Conservation (phyloP, 2,888 invertebrate genomes). For the Rutpela maculata region DNA sequence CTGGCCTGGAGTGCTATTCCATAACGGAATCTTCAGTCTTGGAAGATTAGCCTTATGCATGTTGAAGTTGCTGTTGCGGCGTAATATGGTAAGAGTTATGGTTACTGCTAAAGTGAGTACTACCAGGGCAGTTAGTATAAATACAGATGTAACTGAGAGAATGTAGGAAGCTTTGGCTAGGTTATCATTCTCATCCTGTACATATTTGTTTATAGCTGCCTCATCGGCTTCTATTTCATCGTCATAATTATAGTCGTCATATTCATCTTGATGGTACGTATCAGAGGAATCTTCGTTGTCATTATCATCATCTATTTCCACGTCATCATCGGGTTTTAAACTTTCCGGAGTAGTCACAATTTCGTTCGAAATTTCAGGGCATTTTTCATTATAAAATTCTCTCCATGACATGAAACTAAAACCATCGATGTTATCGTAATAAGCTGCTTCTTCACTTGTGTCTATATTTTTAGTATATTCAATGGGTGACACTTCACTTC, state of each 20-base stretch:
- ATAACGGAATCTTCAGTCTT: slow-evolving; percentile 69
- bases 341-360: slow-evolving; percentile 3
- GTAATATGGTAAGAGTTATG: slow-evolving; percentile 67
- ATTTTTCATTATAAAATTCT: slow-evolving; percentile 53
- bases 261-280: slow-evolving; percentile 64
- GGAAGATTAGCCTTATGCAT: slow-evolving; percentile 68
- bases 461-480: slow-evolving; percentile 60
- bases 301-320: slow-evolving; percentile 43
- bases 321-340: slow-evolving; percentile 40
- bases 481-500: slow-evolving; percentile 77
- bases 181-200: slow-evolving; percentile 56
- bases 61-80: slow-evolving; percentile 65
- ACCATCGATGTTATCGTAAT: slow-evolving; percentile 57
- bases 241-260: slow-evolving; percentile 63
- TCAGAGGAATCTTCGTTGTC: slow-evolving; percentile 54
- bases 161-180: slow-evolving; percentile 64
- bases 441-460: slow-evolving; percentile 55
- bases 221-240: slow-evolving; percentile 60
- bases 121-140: slow-evolving; percentile 77
- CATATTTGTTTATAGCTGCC: slow-evolving; percentile 50
- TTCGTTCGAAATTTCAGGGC: slow-evolving; percentile 46
- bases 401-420: slow-evolving; percentile 55
- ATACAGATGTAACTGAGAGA: slow-evolving; percentile 74
- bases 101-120: slow-evolving; percentile 74
- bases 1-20: slow-evolving; percentile 71